A percentile compares a stretch with the other conserved stretches of the same genome.
Conservation (phyloP, 2,888 invertebrate species). For the Isotomurus palustris region DNA sequence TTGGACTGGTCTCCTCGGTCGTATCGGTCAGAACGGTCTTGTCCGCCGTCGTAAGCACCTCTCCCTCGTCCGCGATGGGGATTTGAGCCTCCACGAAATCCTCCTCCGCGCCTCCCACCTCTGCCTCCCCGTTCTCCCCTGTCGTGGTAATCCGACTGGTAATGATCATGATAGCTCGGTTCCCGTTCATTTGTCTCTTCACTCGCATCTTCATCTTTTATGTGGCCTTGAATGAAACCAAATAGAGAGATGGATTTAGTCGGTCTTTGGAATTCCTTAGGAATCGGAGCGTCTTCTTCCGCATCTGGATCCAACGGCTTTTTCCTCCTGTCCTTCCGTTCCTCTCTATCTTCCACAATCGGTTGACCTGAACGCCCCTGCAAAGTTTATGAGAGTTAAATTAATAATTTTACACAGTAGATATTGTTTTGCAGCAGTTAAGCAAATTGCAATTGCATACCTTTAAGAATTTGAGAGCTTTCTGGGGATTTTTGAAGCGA, state of each 20-base stretch:
- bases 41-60: background rate
- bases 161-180: background rate
- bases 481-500: slow-evolving; percentile 37
- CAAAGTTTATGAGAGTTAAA: too few relatives aligned
- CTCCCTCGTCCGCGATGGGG: background rate
- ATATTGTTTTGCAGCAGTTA: too few relatives aligned
- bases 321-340: slow-evolving; percentile 23
- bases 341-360: slow-evolving; percentile 26
- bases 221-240: slow-evolving; percentile 39
- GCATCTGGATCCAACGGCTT: slow-evolving; percentile 21
- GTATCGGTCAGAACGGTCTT: background rate
- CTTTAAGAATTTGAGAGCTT: slow-evolving; percentile 38
- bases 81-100: slow-evolving; percentile 4
- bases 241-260: slow-evolving; percentile 40
- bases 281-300: slow-evolving; percentile 41
- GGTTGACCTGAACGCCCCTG: background rate
- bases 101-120: slow-evolving; percentile 4
- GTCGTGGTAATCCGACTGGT: slow-evolving; percentile 14
- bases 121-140: slow-evolving; percentile 11
- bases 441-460: too few relatives aligned
- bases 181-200: slow-evolving; percentile 1
- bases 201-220: slow-evolving; percentile 25
- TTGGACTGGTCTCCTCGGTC: background rate
- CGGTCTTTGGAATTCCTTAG: slow-evolving; percentile 37
- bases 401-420: too few relatives aligned